Base-by-base conservation (phyloP, 2,888 invertebrate genomes). In the Formica aserva region DNA sequence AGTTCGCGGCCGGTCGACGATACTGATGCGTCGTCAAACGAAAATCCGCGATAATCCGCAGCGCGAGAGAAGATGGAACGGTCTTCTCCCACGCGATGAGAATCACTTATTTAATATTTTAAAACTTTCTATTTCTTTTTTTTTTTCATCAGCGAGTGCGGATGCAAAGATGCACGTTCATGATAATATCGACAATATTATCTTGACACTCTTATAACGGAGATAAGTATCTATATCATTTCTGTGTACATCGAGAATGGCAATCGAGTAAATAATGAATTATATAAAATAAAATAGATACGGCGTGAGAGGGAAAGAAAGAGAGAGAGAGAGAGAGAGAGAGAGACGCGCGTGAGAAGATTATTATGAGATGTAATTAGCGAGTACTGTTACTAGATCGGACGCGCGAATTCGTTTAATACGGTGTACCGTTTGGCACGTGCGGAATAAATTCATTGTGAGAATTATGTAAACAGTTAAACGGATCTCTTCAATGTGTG, bases 391-490 rank as follows among this genome's bases (percentile, higher is more conserved):
- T 80, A 71, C 4, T 69, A 60, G 26, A 71, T 80, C 45, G 78
- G 57, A 71, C 29, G 62, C n/a, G n/a, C 45, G 45, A 80, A 80
- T 80, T 80, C 78, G 67, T 22, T 67, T 78, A 78, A 78, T 57
- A 38, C 2, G 18, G 78, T 62, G 35, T 80, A 80, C 78, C 78
- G 78, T 80, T 80, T 45, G 60, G 13, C 60, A 60, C 60, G 78
- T 48, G 66, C 65, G 55, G 32, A 71, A 22, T 45, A 62, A 71
- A 80, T 69, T 69, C 35, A 80, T 77, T 13, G 5, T 8, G 69
- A 18, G 78, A 80, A 71, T 80, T 71, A 80, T 62, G 71, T 80
- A 80, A 80, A 80, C 71, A 69, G 78, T 80, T 80, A 80, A 80
- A 78, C 15, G 35, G 62, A 35, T 60, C 35, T 52, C n/a, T 35